Base-by-base conservation (phyloP, 1,140 invertebrate species). In the Cardiocondyla obscurior region DNA sequence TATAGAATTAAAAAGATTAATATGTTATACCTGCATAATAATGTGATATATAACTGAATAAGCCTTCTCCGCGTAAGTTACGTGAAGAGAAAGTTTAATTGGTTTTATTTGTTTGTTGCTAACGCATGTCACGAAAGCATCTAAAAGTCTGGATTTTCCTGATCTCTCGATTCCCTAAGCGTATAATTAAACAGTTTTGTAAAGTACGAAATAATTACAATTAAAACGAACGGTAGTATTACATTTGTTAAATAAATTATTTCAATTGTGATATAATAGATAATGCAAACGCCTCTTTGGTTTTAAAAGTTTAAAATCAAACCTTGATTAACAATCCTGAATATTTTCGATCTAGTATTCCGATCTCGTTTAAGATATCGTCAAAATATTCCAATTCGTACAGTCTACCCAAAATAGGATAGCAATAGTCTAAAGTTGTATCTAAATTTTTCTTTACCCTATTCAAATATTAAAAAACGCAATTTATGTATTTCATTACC, bases 121-220 rank as follows among this genome's bases (percentile, higher is more conserved):
- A 12, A 92, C 79, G 42, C 92, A 91, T 0, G 92, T 85, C 39
- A 94, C 90, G 10, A 79, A 91, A 89, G 95, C 95, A 49, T 95
- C 94, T 12, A 95, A 86, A 2, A 96, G 76, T 39, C 95, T 92
- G 0, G 94, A 95, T 90, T 95, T 96, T 3, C 95, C 95, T 5
- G 93, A 90, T 44, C 94, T 90, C 19, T 91, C 89, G 5, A 91
- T 84, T 12, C 95, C 95, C 91, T 95, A 7, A 6, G 46, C 72
- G 65, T 65, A 60, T 76, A 22, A 53, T 76, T 72, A 2, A 73
- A 49, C 72, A 6, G 70, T 76, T 33, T 53, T 73, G 70, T 30
- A 42, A 44, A 30, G 5, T 2, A 19, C 12, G 22, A n/a, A n/a
- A n/a, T n/a, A n/a, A n/a, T n/a, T n/a, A n/a, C n/a, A n/a, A n/a